Base-by-base conservation (phyloP, 2,797 vertebrate genomes). In the Darevskia mixta region DNA sequence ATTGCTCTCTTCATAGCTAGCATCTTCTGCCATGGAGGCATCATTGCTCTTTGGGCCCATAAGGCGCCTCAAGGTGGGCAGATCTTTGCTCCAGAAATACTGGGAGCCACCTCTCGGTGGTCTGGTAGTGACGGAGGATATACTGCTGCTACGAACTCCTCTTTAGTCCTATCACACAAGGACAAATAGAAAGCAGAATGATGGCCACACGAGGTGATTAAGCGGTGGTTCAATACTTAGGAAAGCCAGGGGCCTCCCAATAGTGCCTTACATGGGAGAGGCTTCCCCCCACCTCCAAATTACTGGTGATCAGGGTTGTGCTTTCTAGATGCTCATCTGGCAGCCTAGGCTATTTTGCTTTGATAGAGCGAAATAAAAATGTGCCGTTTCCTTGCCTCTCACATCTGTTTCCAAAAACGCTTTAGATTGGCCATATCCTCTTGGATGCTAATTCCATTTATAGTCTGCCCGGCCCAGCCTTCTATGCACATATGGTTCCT, bases 351-450 rank as follows among this genome's bases (percentile, higher is more conserved):
- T 88, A 85, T 89, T 90, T 92, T 76, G 88, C 76, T 64, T 79
- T 45, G 77, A 83, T 83, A 45, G 6, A 18, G n/a, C 1, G 0
- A 73, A 92, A 35, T 13, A 17, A 38, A 91, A 20, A 18, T 9
- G 32, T 81, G 81, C 43, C 0, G 0, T 79, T 75, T 90, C 79
- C 72, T 87, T 75, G 79, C 69, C 64, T 89, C 89, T 90, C 58
- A 7, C 75, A 81, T 89, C 71, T 93, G 72, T 92, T 89, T 88
- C 87, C 45, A 71, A 77, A 87, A 80, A 78, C 86, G 69, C 84
- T 81, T n/a, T 0, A 75, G 73, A 71, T 18, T 82, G 0, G 0
- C 35, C 17, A 0, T 4, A 79, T 49, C 84, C 55, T 80, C 0
- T 0, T 0, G 0, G 71, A 87, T 38, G 69, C 82, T 43, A 69